These are phyloP conservation scores for Trigoniulus corallinus DNA, from an alignment of 1,140 invertebrate species.

Conservation along the genomic window DNA sequence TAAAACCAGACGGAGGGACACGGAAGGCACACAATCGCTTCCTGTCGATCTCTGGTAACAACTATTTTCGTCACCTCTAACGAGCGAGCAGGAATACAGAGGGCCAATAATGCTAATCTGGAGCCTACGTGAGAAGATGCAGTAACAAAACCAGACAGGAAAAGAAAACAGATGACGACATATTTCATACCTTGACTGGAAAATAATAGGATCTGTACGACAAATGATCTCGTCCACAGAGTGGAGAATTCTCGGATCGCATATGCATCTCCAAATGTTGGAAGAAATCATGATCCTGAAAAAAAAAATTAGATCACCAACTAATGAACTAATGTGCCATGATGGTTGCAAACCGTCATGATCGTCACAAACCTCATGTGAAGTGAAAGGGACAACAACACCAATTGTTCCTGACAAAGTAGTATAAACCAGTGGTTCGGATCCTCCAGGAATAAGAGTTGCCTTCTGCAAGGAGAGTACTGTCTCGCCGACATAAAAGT, in stretches of 20 bases:
- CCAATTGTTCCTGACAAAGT: conserved; percentile 91
- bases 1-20: no score
- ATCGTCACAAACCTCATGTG: conserved; percentile 61
- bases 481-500: conserved; percentile 92
- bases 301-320: conserved; percentile 9
- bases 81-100: no score
- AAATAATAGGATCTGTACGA: conserved; percentile 96
- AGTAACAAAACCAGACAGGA: not conserved
- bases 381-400: conserved; percentile 92
- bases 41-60: no score
- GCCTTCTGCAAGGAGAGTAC: conserved; percentile 75
- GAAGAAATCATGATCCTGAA: conserved; percentile 90
- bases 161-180: not conserved
- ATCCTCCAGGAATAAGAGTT: conserved; percentile 90
- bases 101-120: no score
- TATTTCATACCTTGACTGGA: conserved; percentile 68
- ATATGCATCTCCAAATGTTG: conserved; percentile 99
- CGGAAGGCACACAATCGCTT: no score
- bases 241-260: conserved; percentile 85
- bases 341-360: no score
- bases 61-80: no score
- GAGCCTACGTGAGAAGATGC: no score
- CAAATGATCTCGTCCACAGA: conserved; percentile 94
- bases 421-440: conserved; percentile 88
- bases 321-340: not conserved